These are phyloP conservation scores for Agrotis exclamationis DNA, from an alignment of 2,888 invertebrate species.

Conservation along the genomic window DNA sequence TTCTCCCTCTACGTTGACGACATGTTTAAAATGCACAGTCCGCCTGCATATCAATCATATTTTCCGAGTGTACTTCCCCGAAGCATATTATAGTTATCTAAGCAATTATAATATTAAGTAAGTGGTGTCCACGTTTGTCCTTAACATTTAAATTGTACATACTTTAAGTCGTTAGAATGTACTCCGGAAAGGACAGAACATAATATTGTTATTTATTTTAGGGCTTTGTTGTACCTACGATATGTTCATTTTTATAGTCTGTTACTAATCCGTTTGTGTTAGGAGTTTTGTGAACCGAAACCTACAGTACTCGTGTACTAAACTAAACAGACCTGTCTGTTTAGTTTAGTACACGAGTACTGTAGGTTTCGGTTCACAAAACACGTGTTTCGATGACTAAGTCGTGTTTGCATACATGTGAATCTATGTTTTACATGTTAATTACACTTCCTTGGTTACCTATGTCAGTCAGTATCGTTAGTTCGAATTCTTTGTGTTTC, in stretches of 20 bases:
- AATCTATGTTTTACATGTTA: constrained; percentile 23
- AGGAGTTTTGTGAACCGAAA: constrained; percentile 8
- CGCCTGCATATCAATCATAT: constrained; percentile 18
- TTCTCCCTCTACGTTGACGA: too few species aligned
- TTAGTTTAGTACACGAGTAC: too few species aligned
- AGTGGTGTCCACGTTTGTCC: constrained; percentile 31
- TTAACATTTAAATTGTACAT: constrained; percentile 45
- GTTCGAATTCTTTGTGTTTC: constrained; percentile 33
- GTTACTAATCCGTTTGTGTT: constrained; percentile 32
- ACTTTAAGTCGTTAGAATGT: constrained; percentile 6
- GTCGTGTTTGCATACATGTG: constrained; percentile 7
- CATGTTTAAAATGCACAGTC: not conserved
- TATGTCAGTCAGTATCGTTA: not conserved
- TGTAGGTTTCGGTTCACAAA: constrained; percentile 19
- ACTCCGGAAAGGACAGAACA: constrained; percentile 21
- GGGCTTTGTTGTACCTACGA: constrained; percentile 11
- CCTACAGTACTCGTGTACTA: not conserved
- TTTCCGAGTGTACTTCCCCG: constrained; percentile 25
- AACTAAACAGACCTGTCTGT: too few species aligned
- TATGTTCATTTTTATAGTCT: constrained; percentile 27
- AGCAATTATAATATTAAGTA: constrained; percentile 29
- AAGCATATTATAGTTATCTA: constrained; percentile 43
- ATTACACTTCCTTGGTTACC: constrained; percentile 28
- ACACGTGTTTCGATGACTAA: constrained; percentile 35
- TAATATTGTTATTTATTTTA: constrained; percentile 13